A percentile compares a stretch with the other conserved stretches of the same genome.
Evolutionary conservation across 2,888 invertebrate species (phyloP).

Genomic region (Aphodius sticticus): DNA sequence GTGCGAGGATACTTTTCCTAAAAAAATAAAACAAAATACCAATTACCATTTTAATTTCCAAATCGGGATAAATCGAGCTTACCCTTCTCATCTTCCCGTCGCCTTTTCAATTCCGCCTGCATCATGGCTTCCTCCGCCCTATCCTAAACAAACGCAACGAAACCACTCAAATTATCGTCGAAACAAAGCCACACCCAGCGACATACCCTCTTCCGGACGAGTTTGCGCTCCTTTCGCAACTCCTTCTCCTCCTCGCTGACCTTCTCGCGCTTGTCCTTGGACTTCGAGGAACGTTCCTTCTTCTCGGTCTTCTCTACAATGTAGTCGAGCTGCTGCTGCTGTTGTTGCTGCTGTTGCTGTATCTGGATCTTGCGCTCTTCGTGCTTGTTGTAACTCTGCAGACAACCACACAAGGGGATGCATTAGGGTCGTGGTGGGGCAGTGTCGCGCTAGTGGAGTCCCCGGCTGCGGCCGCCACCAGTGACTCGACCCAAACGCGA

Average conservation of each 20-base stretch:
- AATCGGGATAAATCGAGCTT: conserved; percentile 38
- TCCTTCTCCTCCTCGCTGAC: conserved; percentile 83
- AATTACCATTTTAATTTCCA: not conserved
- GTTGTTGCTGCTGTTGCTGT: conserved; percentile 45
- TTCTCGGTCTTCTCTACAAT: conserved; percentile 59
- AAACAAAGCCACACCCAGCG: conserved; percentile 16
- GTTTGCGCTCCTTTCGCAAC: conserved; percentile 80
- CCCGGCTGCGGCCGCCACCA: conserved; percentile 43
- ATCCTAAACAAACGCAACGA: conserved; percentile 63
- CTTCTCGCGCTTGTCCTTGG: conserved; percentile 69
- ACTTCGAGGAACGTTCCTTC: conserved; percentile 63
- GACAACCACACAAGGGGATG: conserved; percentile 49
- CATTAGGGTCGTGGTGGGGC: conserved; percentile 47
- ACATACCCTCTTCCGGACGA: conserved; percentile 79
- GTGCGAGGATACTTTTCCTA: conserved; percentile 69
- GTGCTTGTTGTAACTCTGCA: conserved; percentile 62
- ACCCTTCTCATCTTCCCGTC: conserved; percentile 85
- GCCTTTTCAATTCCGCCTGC: conserved; percentile 75
- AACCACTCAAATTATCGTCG: not conserved
- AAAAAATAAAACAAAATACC: conserved; percentile 53
- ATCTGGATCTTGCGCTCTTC: conserved; percentile 57
- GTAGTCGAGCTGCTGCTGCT: conserved; percentile 50
- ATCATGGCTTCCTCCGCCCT: conserved; percentile 74
- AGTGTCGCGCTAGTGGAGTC: conserved; percentile 47
- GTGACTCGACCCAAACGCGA: not conserved